These are phyloP conservation scores for Andrena marginata DNA, from an alignment of 2,888 invertebrate genomes.

Conservation along the genomic window DNA sequence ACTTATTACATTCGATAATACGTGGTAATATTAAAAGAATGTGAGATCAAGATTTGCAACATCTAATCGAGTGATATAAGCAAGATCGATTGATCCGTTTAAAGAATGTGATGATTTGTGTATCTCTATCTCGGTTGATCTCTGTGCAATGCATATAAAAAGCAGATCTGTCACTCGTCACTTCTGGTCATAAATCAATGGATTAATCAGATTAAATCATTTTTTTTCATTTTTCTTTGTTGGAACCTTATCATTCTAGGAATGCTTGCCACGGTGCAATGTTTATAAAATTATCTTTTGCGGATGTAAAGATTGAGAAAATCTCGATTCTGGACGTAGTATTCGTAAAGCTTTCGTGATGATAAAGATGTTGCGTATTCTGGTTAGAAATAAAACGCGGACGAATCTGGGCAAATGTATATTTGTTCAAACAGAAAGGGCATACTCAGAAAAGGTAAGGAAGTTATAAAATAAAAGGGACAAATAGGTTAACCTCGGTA, in stretches of 20 bases:
- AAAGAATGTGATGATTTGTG: too few relatives aligned
- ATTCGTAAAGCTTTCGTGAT: background rate
- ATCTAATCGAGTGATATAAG: too few relatives aligned
- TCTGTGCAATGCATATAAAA: too few relatives aligned
- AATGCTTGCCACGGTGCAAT: background rate
- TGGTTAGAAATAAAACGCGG: background rate
- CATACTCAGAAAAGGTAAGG: conserved; percentile 35
- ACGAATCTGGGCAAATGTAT: conserved; percentile 7
- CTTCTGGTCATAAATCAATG: background rate
- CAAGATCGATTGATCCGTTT: too few relatives aligned
- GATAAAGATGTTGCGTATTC: conserved; percentile 25
- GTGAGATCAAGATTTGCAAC: too few relatives aligned
- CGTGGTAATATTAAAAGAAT: too few relatives aligned
- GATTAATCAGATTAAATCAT: too few relatives aligned
- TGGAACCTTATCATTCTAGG: background rate
- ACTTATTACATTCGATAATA: too few relatives aligned
- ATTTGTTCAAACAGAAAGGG: conserved; percentile 2
- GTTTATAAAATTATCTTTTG: background rate
- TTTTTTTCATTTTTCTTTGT: background rate
- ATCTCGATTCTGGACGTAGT: background rate
- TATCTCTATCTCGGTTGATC: too few relatives aligned
- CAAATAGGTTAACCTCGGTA: conserved; percentile 23
- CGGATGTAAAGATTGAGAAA: background rate
- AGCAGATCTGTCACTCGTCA: too few relatives aligned
- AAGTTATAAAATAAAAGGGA: background rate